Evolutionary conservation across 2,797 vertebrate genomes (phyloP).

Genomic region (Spea hammondii): DNA sequence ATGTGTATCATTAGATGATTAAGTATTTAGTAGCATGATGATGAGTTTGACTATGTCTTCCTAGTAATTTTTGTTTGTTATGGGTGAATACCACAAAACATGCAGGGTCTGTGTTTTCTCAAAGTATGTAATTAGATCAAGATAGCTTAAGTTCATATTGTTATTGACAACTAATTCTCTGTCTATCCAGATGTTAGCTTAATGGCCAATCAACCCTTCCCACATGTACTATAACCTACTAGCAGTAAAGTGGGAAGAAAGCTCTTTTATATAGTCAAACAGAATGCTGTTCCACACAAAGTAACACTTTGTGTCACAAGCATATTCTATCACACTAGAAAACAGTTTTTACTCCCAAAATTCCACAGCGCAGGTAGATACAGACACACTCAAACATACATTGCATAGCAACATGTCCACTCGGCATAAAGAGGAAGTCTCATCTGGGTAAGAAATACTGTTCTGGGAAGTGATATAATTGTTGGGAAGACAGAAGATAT

Average conservation of each 20-base stretch:
- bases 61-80: no score
- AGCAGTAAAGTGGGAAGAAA: constrained; percentile 16
- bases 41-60: no score
- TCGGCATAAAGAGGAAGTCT: no score
- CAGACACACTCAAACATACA: not conserved
- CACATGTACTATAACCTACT: constrained; percentile 25
- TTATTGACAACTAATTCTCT: not conserved
- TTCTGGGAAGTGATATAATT: no score
- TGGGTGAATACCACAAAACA: no score
- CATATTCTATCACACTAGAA: not conserved
- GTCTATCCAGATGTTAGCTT: constrained; percentile 31
- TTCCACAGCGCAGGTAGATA: not conserved
- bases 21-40: no score
- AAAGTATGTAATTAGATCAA: not conserved
- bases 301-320: not conserved
- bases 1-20: no score
- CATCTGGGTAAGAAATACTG: no score
- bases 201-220: constrained; percentile 17
- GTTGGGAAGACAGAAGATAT: no score
- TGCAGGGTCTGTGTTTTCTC: no score
- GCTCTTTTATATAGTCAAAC: not conserved
- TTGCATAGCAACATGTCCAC: no score
- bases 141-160: not conserved
- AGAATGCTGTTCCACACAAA: not conserved
- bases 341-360: constrained; percentile 3